Percentiles rank a stretch among this genome's conserved stretches.
These are phyloP conservation scores for Drosophila sucinea DNA, from an alignment of 1,140 invertebrate species.

Conservation along the genomic window DNA sequence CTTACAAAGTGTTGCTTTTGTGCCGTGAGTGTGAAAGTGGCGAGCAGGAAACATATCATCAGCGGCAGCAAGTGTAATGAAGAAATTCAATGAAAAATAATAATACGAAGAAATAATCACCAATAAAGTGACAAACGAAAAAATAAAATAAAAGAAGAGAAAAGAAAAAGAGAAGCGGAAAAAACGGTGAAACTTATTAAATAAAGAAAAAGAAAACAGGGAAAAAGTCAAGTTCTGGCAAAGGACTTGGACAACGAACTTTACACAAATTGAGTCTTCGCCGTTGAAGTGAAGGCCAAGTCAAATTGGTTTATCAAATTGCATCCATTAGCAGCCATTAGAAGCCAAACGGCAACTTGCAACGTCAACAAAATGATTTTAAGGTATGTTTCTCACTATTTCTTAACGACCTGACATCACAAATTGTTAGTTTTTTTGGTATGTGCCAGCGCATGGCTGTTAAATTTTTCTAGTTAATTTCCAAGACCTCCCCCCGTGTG, in stretches of 20 bases:
- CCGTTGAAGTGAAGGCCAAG: not conserved
- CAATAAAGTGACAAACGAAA: constrained; percentile 26
- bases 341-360: constrained; percentile 61
- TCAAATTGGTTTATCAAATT: not conserved
- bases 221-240: constrained; percentile 14
- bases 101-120: constrained; percentile 10
- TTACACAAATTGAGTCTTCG: not conserved
- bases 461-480: constrained; percentile 63
- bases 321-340: constrained; percentile 53
- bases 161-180: not conserved
- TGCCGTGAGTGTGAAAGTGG: constrained; percentile 34
- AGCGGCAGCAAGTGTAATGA: constrained; percentile 35
- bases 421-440: constrained; percentile 40
- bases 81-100: constrained; percentile 19
- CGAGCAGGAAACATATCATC: constrained; percentile 25
- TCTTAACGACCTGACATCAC: constrained; percentile 53
- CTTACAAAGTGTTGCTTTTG: constrained; percentile 40
- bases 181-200: constrained; percentile 41
- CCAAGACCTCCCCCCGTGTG: constrained; percentile 32
- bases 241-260: constrained; percentile 64
- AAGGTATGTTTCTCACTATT: constrained; percentile 68
- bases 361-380: constrained; percentile 79
- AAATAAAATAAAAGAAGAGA: not conserved
- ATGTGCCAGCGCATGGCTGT: not conserved
- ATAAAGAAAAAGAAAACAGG: constrained; percentile 14